Evolutionary conservation across 1,140 invertebrate genomes (phyloP), one percentile per base, ranked within the genome.

Genomic region (Gonatopus flavifemur): DNA sequence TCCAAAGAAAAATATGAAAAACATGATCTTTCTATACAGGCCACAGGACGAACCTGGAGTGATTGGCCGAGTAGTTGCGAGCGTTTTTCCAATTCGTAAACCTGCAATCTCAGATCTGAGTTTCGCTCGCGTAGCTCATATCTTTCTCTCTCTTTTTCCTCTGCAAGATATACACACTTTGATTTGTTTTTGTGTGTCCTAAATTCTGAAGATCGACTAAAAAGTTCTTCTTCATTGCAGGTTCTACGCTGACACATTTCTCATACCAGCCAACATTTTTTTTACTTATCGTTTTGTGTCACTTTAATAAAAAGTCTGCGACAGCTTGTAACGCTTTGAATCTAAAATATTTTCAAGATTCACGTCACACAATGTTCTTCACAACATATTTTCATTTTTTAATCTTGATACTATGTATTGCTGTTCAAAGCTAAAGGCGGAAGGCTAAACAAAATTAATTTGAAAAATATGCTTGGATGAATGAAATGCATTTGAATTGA

Each of bases 31-130:
- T 74, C 64, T 72, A 74, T 60, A 56, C 67, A 73, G 71, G 68
- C 68, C 73, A 70, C 73, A 70, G 68, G 68, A 78, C 76, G 73
- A 78, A 78, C 76, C 76, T 78, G 74, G 57, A 78, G 61, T 63
- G 73, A 76, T 59, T 77, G 74, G 73, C 70, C 71, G 64, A 76
- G 74, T 69, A 77, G 71, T 70, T 78, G 76, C 53, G 76, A 78
- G 64, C 76, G 76, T 67, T 75, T 78, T 76, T 78, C 76, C 76
- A 78, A 74, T 66, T 78, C 73, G 67, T 74, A 78, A 71, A 78
- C 73, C 68, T 78, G 72, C 69, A 77, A 73, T 75, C 72, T 77
- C 66, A 78, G 73, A 69, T 77, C 74, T 64, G 74, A 69, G 69
- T 77, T 78, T 76, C 73, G 73, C 66, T 78, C 74, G 67, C 71